Base-by-base conservation (phyloP, 2,797 vertebrate species). In the Vultur gryphus region DNA sequence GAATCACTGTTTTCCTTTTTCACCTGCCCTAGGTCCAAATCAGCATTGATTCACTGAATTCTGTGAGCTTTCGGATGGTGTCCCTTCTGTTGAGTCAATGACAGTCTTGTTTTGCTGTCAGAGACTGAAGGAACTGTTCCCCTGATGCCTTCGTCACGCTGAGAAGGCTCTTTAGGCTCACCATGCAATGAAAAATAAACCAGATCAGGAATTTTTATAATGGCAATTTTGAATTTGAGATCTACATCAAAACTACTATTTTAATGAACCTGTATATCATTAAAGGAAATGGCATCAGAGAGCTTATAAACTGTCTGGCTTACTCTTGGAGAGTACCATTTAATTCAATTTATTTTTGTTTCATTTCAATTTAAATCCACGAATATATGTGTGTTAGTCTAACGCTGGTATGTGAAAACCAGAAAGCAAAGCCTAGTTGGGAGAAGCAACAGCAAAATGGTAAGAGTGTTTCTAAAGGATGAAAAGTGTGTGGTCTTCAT, bases 401-500 rank as follows among this genome's bases (percentile, higher is more conserved):
- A 65, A 84, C 9, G 17, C 25, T 72, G 51, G 69, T 61, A 51
- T 58, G n/a, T 70, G 31, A 88, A 89, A 90, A 54, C 3, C 44
- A 76, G 70, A 90, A 91, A 86, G 69, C 2, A 9, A 95, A 89
- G 35, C 62, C 35, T 70, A 64, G 39, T 84, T 94, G 70, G 71
- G 70, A 92, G 49, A 76, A 95, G 64, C 46, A 82, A 94, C 44
- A 93, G 78, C 46, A 89, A 96, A 96, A 95, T 64, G 33, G 44
- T 89, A 57, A 54, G 73, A 93, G 17, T 87, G 78, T 92, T 90
- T 83, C 88, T 90, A 94, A 94, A 88, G 88, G 70, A 87, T 4
- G 24, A 71, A 90, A 93, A 95, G 77, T 92, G 94, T 96, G 93
- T 95, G 95, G 96, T 95, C 96, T 95, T 95, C 90, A 96, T 96